Percentiles rank a stretch among this genome's conserved stretches.
phyloP scores from a whole-genome alignment of 2,888 invertebrate species.

The Cerceris rybyensis region DNA sequence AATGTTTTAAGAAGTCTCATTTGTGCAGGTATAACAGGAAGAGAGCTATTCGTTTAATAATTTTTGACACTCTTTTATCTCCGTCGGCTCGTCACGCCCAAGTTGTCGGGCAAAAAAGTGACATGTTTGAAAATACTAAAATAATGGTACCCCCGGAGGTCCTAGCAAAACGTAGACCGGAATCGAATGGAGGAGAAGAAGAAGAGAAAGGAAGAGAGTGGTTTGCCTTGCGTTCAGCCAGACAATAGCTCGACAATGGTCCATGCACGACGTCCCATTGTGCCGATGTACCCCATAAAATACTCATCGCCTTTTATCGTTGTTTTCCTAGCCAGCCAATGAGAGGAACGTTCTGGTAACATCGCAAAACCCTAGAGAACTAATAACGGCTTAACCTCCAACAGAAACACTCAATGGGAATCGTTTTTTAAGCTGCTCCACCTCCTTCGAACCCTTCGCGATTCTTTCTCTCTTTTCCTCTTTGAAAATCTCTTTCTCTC shows the following conservation, averaged over 20 bases:
- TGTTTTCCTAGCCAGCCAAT: slow-evolving; percentile 79
- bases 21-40: slow-evolving; percentile 42
- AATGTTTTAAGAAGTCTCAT: too few relatives aligned
- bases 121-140: slow-evolving; percentile 81
- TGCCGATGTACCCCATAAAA: slow-evolving; percentile 79
- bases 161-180: slow-evolving; percentile 32
- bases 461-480: background rate
- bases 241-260: slow-evolving; percentile 75
- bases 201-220: slow-evolving; percentile 34
- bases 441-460: slow-evolving; percentile 53
- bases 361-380: slow-evolving; percentile 56
- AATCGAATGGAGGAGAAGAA: slow-evolving; percentile 45
- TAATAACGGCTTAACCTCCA: slow-evolving; percentile 75
- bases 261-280: slow-evolving; percentile 76
- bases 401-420: slow-evolving; percentile 79
- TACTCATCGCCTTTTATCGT: slow-evolving; percentile 81
- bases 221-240: slow-evolving; percentile 69
- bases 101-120: slow-evolving; percentile 68
- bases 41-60: slow-evolving; percentile 57
- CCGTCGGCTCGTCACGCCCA: slow-evolving; percentile 69
- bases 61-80: slow-evolving; percentile 69
- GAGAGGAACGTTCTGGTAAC: slow-evolving; percentile 62
- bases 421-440: slow-evolving; percentile 68
- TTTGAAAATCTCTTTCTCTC: slow-evolving; percentile 15
- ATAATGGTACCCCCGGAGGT: slow-evolving; percentile 70